Conservation (phyloP, 2,113 vertebrate genomes). For the Spermophilus dauricus region DNA sequence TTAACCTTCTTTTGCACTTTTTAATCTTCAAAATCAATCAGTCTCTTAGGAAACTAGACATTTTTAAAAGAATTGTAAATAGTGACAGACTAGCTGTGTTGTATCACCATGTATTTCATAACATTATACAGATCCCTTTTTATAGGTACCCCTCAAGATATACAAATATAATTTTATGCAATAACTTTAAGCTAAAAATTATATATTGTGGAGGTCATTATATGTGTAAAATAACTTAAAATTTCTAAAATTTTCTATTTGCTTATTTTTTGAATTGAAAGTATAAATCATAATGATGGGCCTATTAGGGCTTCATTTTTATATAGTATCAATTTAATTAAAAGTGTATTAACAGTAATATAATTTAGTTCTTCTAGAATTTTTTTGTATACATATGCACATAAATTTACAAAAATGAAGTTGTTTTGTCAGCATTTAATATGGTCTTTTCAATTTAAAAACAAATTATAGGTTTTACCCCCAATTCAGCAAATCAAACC, state of each 20-base stretch:
- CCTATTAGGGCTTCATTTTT: not conserved
- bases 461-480: not conserved
- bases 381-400: not conserved
- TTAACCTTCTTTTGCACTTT: not conserved
- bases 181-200: conserved; percentile 32
- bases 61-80: not conserved
- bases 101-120: not conserved
- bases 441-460: conserved; percentile 18
- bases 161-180: not conserved
- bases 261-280: not conserved
- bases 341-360: not conserved
- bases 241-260: not conserved
- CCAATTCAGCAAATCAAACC: not conserved
- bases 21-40: not conserved
- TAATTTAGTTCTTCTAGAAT: not conserved
- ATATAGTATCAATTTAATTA: not conserved
- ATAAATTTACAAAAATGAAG: not conserved
- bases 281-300: not conserved
- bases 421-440: not conserved
- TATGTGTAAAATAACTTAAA: conserved; percentile 10
- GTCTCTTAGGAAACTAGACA: not conserved
- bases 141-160: not conserved
- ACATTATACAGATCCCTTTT: not conserved
- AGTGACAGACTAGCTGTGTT: not conserved
- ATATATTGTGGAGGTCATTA: not conserved